phyloP scores from a whole-genome alignment of 2,797 vertebrate species.

The Numenius phaeopus region DNA sequence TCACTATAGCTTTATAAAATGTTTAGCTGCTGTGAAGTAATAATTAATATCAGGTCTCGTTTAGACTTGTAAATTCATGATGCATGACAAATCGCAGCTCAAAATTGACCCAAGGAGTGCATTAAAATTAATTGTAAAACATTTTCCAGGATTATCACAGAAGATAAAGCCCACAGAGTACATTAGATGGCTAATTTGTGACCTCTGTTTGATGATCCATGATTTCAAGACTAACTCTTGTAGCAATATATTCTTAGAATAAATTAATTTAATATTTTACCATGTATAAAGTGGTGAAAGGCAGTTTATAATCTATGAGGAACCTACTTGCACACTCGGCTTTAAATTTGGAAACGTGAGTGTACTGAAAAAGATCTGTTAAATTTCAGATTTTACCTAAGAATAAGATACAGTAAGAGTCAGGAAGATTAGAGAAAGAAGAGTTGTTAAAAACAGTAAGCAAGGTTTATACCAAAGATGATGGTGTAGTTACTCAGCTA shows the following conservation, averaged over 20 bases:
- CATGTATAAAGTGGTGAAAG: background rate
- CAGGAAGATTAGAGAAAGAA: background rate
- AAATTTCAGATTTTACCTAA: background rate
- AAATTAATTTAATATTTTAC: background rate
- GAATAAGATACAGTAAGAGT: background rate
- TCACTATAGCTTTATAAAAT: background rate
- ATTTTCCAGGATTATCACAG: background rate
- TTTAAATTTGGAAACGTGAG: background rate
- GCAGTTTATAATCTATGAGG: background rate
- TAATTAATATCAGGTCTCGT: conserved; percentile 23
- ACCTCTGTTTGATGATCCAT: background rate
- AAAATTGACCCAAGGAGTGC: background rate
- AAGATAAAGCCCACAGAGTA: background rate
- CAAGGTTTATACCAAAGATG: background rate
- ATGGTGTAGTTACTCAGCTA: background rate
- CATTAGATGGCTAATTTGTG: conserved; percentile 15
- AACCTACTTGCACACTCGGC: background rate
- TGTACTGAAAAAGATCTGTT: background rate
- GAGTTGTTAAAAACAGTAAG: background rate
- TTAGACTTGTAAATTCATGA: conserved; percentile 35
- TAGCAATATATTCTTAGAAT: background rate
- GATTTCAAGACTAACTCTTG: background rate
- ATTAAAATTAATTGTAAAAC: conserved; percentile 30
- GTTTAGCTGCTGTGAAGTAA: background rate
- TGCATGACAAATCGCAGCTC: conserved; percentile 14